Base-by-base conservation (phyloP, 2,797 vertebrate genomes). In the Perodicticus potto region DNA sequence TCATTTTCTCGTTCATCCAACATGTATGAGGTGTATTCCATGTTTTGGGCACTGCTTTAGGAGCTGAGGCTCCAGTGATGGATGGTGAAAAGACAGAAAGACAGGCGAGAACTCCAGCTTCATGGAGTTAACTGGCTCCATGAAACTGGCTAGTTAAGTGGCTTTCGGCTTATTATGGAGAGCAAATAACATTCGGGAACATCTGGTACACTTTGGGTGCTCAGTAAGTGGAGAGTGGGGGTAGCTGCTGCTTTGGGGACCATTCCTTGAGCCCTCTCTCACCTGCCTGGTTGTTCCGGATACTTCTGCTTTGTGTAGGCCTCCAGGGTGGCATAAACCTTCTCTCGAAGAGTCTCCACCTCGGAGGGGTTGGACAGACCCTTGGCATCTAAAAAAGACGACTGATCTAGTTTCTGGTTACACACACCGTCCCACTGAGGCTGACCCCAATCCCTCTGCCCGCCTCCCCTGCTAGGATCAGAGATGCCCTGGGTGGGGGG, bases 301-400 rank as follows among this genome's bases (percentile, higher is more conserved):
- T 99, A 99, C 97, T 99, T 99, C 96, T 99, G 99, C 98, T 99
- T 99, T 0, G 99, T 99, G 97, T 99, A 99, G 40, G 99, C 99
- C 98, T 99, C 99, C 59, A 99, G 98, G 0, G 99, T 99, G 65
- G 99, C 99, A 1, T 99, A 99, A 53, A 99, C 99, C 87, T 99
- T 99, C 98, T 99, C 99, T 91, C 99, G 98, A 86, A 99, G 98
- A 0, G 98, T 98, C 95, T 99, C 99, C 3, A 99, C 99, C 97
- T 99, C 99, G 0, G 98, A 98, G 37, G 99, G 99, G 97, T 99
- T 99, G 34, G 99, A 99, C 91, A 99, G 98, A 49, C 99, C 99
- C 98, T 99, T 99, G 92, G 99, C 99, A 98, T 99, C 99, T 99
- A 98, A 57, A 97, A 13, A 5, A 94, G 65, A 53, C 0, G 1